Evolutionary conservation across 2,113 vertebrate genomes (phyloP).

Genomic region (Gulo gulo): DNA sequence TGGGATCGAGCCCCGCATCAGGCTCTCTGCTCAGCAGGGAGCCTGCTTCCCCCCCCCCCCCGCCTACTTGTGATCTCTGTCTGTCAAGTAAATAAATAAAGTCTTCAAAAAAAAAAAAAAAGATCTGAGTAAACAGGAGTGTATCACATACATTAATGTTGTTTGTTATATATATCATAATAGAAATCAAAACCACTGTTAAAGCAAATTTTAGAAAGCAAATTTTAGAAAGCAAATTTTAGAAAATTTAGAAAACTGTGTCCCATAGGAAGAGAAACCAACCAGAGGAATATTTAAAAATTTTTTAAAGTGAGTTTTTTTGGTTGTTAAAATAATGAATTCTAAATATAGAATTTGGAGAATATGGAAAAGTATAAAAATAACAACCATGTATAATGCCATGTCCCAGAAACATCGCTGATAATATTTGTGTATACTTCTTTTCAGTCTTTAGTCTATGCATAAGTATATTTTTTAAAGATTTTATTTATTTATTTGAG

Average conservation of each 20-base stretch:
- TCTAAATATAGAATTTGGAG: background rate
- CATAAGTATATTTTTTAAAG: background rate
- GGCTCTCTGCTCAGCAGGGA: too few relatives aligned
- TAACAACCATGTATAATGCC: background rate
- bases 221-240: background rate
- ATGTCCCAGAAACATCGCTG: background rate
- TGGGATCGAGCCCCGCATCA: too few relatives aligned
- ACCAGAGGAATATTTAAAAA: background rate
- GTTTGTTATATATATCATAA: background rate
- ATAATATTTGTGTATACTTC: background rate
- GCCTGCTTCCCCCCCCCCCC: too few relatives aligned
- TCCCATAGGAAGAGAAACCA: background rate
- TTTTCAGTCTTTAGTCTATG: background rate
- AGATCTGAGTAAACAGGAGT: background rate
- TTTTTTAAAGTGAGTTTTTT: background rate
- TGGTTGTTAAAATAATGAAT: background rate
- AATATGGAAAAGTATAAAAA: background rate
- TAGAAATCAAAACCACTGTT: background rate
- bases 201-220: background rate
- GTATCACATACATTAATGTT: background rate
- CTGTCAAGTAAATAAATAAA: too few relatives aligned
- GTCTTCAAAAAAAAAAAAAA: too few relatives aligned
- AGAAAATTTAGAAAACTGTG: background rate
- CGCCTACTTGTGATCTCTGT: too few relatives aligned
- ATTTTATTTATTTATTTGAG: too few relatives aligned